These are phyloP conservation scores for Centruroides sculpturatus DNA, from an alignment of 1,140 invertebrate genomes.

Conservation along the genomic window DNA sequence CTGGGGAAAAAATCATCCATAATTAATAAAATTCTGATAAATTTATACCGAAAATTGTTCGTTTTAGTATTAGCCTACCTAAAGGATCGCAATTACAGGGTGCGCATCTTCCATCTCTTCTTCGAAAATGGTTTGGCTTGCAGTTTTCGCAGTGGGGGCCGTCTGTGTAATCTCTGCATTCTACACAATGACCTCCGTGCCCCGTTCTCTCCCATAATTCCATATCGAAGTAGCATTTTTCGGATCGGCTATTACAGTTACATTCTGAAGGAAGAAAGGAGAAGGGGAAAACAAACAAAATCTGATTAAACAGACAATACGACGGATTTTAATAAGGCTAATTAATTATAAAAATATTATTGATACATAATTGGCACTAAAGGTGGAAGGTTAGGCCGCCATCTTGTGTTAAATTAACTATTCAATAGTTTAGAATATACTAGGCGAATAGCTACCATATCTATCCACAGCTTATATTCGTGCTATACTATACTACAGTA, in stretches of 20 bases:
- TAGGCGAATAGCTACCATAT: too few relatives aligned
- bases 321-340: too few relatives aligned
- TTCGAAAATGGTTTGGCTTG: conserved; percentile 69
- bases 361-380: too few relatives aligned
- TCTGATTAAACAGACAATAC: too few relatives aligned
- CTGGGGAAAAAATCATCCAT: conserved; percentile 29
- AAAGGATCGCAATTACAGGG: conserved; percentile 72
- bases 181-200: conserved; percentile 88
- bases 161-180: conserved; percentile 78
- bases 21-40: background rate
- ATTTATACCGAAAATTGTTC: background rate
- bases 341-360: too few relatives aligned
- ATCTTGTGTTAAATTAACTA: too few relatives aligned
- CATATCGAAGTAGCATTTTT: conserved; percentile 86
- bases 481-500: too few relatives aligned
- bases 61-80: conserved; percentile 36
- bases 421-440: too few relatives aligned
- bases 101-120: conserved; percentile 52
- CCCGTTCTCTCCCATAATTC: conserved; percentile 77
- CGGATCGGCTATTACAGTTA: conserved; percentile 89
- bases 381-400: too few relatives aligned
- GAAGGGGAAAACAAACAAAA: too few relatives aligned
- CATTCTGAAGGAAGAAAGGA: conserved; percentile 53
- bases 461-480: too few relatives aligned
- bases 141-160: conserved; percentile 91